A percentile compares a stretch with the other conserved stretches of the same genome.
These are phyloP conservation scores for Tinea semifulvella DNA, from an alignment of 2,888 invertebrate genomes.

Conservation along the genomic window DNA sequence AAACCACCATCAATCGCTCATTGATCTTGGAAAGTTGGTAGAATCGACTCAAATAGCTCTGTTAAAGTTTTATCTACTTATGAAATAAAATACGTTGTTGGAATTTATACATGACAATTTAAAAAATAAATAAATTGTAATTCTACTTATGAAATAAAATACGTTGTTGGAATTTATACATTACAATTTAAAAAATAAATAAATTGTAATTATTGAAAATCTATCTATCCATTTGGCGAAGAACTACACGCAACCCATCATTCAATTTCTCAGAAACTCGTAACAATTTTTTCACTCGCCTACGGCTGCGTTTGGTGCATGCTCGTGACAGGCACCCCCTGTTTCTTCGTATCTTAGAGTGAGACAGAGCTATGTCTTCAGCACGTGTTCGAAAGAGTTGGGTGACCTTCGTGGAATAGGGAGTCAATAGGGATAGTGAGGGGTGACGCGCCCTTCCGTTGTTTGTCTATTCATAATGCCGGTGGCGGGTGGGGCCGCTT, in stretches of 20 bases:
- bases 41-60: too few relatives aligned
- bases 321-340: slow-evolving; percentile 45
- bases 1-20: too few relatives aligned
- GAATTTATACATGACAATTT: too few relatives aligned
- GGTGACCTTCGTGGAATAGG: slow-evolving; percentile 40
- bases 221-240: slow-evolving; percentile 2
- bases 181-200: too few relatives aligned
- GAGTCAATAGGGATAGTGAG: slow-evolving; percentile 54
- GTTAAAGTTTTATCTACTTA: too few relatives aligned
- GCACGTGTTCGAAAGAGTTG: slow-evolving; percentile 30
- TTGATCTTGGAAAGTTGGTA: too few relatives aligned
- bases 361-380: slow-evolving; percentile 24
- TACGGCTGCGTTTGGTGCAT: slow-evolving; percentile 15
- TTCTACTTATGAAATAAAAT: too few relatives aligned
- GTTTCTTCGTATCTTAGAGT: slow-evolving; percentile 39
- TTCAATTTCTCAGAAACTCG: not conserved
- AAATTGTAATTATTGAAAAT: too few relatives aligned
- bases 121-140: too few relatives aligned
- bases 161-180: too few relatives aligned
- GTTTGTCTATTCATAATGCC: slow-evolving; percentile 40
- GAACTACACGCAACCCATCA: not conserved
- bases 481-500: slow-evolving; percentile 48
- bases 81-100: too few relatives aligned
- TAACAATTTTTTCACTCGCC: slow-evolving; percentile 1
- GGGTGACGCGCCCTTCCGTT: slow-evolving; percentile 51